Evolutionary conservation across 2,113 vertebrate genomes (phyloP), one percentile per base, ranked within the genome.

Genomic region (Smithornis capensis): DNA sequence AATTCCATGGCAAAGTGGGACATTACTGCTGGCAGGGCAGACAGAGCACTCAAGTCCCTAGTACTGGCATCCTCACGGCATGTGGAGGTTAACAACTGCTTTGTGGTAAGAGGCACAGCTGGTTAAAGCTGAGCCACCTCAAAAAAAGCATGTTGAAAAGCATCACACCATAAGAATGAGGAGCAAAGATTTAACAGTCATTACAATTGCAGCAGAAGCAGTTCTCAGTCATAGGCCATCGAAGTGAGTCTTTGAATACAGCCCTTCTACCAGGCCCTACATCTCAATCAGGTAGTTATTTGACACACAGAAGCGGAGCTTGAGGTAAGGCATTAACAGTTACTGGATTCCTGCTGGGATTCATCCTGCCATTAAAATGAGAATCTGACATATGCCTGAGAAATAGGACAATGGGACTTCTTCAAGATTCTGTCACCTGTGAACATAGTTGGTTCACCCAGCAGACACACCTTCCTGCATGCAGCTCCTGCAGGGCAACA

Each of bases 341-440:
- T 7, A 62, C 8, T 4, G 7, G 11, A 12, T 2, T 84, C 35
- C 50, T 37, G 65, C 47, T 31, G 37, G 59, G 37, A 70, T 62
- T 40, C 62, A 29, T 49, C 33, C 45, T 29, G 45, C 28, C 68
- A 53, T 6, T 28, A 38, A 59, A 59, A 10, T 6, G 0, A 1
- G 85, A 23, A 22, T 28, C 15, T 4, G 18, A n/a, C 59, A 81
- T 7, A 6, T 1, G 3, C 8, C 52, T 21, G 31, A 52, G 31
- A 50, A 50, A 57, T 0, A 2, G 56, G 37, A 29, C 56, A 62
- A 19, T 0, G 0, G 42, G 40, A n/a, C 49, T 25, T 49, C 33
- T 56, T 75, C 23, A 7, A 73, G 63, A 10, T 24, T 6, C 60
- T 29, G 47, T 8, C 38, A 35, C 27, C 33, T 17, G 37, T 14